phyloP scores from a whole-genome alignment of 2,888 invertebrate species.

The Craniophora ligustri region DNA sequence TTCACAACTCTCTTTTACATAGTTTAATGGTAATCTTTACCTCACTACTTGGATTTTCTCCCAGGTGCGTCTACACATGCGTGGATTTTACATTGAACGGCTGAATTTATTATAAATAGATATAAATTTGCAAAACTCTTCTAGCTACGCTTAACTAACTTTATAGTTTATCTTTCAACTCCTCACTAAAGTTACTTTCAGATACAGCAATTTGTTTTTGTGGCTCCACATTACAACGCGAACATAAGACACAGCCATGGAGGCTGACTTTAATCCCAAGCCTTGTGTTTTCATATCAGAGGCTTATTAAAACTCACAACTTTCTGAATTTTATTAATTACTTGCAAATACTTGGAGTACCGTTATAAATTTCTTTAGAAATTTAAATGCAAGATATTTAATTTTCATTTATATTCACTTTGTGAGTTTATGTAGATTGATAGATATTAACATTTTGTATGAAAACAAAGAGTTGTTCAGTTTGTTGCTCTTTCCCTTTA shows the following conservation, averaged over 20 bases:
- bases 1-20: no score
- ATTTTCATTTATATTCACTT: conserved; percentile 40
- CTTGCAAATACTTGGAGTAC: conserved; percentile 55
- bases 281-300: conserved; percentile 72
- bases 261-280: conserved; percentile 41
- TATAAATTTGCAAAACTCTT: no score
- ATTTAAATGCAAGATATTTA: conserved; percentile 47
- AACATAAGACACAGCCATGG: conserved; percentile 16
- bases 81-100: no score
- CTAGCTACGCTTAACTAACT: no score
- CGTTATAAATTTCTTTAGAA: conserved; percentile 46
- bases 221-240: conserved; percentile 16
- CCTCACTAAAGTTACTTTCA: neutral
- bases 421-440: conserved; percentile 17
- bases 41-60: no score
- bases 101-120: no score
- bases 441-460: conserved; percentile 40
- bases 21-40: no score
- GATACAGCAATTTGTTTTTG: neutral
- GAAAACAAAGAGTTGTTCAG: conserved; percentile 32
- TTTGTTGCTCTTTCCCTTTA: conserved; percentile 11
- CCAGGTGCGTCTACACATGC: no score
- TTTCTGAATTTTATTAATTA: conserved; percentile 69
- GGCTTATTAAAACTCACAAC: conserved; percentile 74
- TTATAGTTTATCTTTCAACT: neutral